Percentiles rank a stretch among this genome's conserved stretches.
Conservation (phyloP, 2,797 vertebrate genomes). For the Dromococcyx pavoninus region DNA sequence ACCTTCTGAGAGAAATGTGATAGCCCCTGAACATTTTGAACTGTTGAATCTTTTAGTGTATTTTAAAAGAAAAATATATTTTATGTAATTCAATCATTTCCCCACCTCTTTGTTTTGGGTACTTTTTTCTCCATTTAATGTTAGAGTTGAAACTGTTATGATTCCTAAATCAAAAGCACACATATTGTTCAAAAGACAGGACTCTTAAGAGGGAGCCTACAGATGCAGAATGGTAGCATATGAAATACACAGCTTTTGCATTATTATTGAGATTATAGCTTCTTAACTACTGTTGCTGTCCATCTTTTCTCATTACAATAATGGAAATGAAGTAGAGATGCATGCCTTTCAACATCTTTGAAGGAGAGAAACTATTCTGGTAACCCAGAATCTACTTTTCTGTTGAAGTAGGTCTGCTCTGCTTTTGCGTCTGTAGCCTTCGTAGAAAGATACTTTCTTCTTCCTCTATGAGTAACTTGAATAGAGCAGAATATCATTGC, state of each 20-base stretch:
- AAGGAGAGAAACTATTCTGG: neutral
- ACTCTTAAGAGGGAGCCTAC: neutral
- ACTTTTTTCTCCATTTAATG: neutral
- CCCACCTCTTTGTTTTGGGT: neutral
- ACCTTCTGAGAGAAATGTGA: slow-evolving; percentile 48
- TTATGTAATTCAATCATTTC: slow-evolving; percentile 53
- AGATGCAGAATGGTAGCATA: slow-evolving; percentile 28
- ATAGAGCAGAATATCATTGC: neutral
- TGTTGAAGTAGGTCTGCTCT: neutral
- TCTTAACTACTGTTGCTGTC: neutral
- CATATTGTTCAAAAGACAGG: neutral
- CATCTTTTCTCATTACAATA: neutral
- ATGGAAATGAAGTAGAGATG: neutral
- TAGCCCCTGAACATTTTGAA: slow-evolving; percentile 19
- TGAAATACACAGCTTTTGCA: neutral
- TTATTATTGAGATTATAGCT: slow-evolving; percentile 4
- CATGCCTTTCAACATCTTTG: neutral
- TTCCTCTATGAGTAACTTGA: neutral
- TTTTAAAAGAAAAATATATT: slow-evolving; percentile 43
- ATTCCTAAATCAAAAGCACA: slow-evolving; percentile 55
- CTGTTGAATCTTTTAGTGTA: slow-evolving; percentile 34
- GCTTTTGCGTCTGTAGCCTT: neutral
- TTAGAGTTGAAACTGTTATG: slow-evolving; percentile 6
- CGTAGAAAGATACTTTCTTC: neutral
- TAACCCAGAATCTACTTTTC: neutral